Evolutionary conservation across 2,797 vertebrate genomes (phyloP).

Genomic region (Microhierax caerulescens): DNA sequence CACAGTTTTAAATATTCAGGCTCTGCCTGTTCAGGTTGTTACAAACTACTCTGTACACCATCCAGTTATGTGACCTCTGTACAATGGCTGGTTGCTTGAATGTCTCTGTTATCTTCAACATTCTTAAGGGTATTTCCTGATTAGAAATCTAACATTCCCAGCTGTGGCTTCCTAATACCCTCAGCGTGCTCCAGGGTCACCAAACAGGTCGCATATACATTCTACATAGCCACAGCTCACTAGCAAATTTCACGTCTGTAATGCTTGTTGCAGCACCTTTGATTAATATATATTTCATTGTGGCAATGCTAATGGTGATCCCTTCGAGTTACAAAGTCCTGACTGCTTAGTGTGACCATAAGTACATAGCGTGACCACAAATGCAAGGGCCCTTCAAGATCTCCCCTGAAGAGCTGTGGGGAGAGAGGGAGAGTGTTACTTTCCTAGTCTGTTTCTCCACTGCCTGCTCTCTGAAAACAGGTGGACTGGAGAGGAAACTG

Average conservation of each 20-base stretch:
- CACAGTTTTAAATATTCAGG: neutral
- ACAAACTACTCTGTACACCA: neutral
- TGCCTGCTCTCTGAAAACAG: neutral
- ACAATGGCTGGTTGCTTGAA: neutral
- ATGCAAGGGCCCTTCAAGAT: neutral
- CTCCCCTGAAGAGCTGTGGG: neutral
- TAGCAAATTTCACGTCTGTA: neutral
- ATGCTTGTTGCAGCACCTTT: neutral
- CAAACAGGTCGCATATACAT: neutral
- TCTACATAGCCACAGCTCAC: neutral
- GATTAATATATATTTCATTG: neutral
- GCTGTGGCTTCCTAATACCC: constrained; percentile 9
- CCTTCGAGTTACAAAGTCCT: neutral
- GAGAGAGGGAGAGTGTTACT: neutral
- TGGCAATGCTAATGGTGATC: neutral
- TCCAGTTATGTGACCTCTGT: neutral
- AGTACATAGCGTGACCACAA: neutral
- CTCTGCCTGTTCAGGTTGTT: neutral
- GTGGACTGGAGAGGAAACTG: neutral
- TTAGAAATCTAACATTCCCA: neutral
- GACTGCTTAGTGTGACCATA: neutral
- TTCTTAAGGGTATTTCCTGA: neutral
- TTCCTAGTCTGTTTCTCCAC: neutral
- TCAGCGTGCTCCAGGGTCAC: neutral
- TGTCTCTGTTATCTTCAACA: neutral